Base-by-base conservation (phyloP, 2,888 invertebrate genomes). In the Macaria liturata region DNA sequence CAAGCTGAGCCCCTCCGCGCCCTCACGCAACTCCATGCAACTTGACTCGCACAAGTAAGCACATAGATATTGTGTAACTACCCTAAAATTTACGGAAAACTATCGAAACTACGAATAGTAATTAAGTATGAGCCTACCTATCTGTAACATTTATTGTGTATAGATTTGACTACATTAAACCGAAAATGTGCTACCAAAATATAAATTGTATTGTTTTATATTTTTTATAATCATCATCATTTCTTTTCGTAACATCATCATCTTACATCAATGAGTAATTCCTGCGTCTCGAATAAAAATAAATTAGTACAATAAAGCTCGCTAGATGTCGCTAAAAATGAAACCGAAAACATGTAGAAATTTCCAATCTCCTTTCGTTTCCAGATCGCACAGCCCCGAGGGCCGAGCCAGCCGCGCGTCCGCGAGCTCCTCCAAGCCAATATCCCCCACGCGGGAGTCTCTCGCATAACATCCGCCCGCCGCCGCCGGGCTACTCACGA, bases 1-100 rank as follows among this genome's bases (percentile, higher is more conserved):
- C 84, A 93, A 93, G 76, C 78, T 93, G 54, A 90, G 92, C 59
- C 89, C 92, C 1, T 83, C 86, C 20, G 89, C 77, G 52, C 89
- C 91, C 0, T 86, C 88, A 1, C 70, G 90, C 55, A 81, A 77
- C 72, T 87, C 85, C 67, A 64, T 86, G 45, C 86, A 88, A 5
- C 83, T 88, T n/a, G 91, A 91, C 64, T 84, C 89, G 49, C 89
- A 90, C 55, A 91, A 90, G 91, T 91, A 67, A 80, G 76, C 50
- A 34, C 6, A 2, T 32, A 8, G 9, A 7, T 37, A 7, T 37
- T 37, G 4, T 37, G 34, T 37, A 37, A 37, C 34, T 37, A 37
- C 34, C 7, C 7, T 37, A 3, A 7, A 37, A 37, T 37, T 2
- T 20, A 20, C 20, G 20, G 20, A 20, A 20, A 20, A 20, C 20